Percentiles rank a stretch among this genome's conserved stretches.
phyloP scores from a whole-genome alignment of 2,113 vertebrate genomes.

The Gymnocephalus cernua region DNA sequence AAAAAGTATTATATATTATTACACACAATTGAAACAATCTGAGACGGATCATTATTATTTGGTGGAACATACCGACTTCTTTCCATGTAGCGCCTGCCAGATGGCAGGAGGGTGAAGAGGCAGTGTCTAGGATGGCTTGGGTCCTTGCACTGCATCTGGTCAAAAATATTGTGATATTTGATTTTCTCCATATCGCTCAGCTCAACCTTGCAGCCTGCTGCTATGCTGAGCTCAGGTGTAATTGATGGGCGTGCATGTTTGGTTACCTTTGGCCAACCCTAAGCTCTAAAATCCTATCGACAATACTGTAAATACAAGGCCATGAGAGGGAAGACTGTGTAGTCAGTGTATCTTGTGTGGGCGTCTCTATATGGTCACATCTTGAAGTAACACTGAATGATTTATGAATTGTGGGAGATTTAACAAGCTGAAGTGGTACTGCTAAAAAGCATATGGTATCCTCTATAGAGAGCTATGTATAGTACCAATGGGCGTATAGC shows the following conservation, averaged over 20 bases:
- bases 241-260: not conserved
- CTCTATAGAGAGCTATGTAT: constrained; percentile 62
- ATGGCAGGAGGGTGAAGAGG: too few relatives aligned
- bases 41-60: not conserved
- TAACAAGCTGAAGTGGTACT: constrained; percentile 46
- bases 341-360: constrained; percentile 17
- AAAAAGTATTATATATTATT: not conserved
- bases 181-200: too few relatives aligned
- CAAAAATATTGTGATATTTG: too few relatives aligned
- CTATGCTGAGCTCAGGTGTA: constrained; percentile 6
- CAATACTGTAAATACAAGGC: constrained; percentile 23
- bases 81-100: too few relatives aligned
- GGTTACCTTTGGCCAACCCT: not conserved
- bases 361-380: constrained; percentile 47
- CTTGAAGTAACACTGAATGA: constrained; percentile 68
- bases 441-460: constrained; percentile 12
- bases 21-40: not conserved
- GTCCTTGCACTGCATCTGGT: too few relatives aligned
- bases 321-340: constrained; percentile 14
- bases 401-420: constrained; percentile 62
- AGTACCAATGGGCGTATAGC: constrained; percentile 50
- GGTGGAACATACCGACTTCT: not conserved
- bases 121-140: too few relatives aligned
- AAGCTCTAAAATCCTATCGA: not conserved
- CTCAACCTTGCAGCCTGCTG: not conserved